Conservation (phyloP, 2,797 vertebrate species). For the Smutsia temminckii region DNA sequence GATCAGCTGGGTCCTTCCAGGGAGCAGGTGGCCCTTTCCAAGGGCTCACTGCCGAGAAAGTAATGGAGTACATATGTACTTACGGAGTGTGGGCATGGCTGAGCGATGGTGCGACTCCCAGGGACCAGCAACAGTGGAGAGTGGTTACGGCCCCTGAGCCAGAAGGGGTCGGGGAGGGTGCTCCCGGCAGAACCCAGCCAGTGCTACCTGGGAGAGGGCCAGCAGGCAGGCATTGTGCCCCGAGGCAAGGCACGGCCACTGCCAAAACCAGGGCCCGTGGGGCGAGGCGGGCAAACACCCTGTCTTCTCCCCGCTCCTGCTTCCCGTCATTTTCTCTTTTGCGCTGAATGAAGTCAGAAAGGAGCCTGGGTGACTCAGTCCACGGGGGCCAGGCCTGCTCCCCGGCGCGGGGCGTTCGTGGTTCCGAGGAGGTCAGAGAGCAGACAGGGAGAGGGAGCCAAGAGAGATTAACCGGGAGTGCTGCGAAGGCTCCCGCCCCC, state of each 20-base stretch:
- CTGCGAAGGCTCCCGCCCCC: neutral
- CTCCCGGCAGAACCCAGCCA: neutral
- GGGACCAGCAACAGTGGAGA: too few species aligned
- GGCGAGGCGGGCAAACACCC: neutral
- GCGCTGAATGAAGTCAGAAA: neutral
- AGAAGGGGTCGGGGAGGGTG: neutral
- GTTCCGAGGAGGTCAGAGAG: neutral
- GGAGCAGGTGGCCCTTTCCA: neutral
- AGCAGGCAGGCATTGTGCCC: neutral
- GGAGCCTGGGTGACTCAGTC: neutral
- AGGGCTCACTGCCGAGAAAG: neutral
- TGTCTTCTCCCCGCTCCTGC: neutral
- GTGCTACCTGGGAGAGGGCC: neutral
- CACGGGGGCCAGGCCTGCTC: neutral
- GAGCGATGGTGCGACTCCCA: rapidly evolving
- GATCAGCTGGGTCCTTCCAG: neutral
- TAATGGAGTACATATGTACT: neutral
- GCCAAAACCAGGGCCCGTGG: neutral
- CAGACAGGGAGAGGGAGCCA: neutral
- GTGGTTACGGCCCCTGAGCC: rapidly evolving
- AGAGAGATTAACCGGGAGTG: neutral
- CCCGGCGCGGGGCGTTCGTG: neutral
- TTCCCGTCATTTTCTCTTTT: neutral
- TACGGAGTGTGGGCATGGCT: neutral
- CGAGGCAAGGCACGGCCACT: neutral